phyloP scores from a whole-genome alignment of 2,888 invertebrate genomes.

The Tipula helvola region DNA sequence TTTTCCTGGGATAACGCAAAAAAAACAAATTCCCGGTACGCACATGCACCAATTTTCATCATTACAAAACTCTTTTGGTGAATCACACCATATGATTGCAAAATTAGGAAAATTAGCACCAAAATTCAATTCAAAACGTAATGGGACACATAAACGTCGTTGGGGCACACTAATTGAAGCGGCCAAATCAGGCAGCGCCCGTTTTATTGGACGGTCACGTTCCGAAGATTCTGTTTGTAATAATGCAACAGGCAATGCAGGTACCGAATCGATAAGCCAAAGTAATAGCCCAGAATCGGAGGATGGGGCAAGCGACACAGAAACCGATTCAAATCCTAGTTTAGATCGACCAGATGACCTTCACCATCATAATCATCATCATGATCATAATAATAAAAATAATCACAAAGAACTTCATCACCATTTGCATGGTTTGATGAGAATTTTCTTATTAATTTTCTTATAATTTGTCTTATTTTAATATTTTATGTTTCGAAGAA shows the following conservation, averaged over 20 bases:
- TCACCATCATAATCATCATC: neutral
- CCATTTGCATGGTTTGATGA: conserved; percentile 4
- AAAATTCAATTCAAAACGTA: conserved; percentile 37
- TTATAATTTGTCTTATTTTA: neutral
- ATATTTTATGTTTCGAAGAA: neutral
- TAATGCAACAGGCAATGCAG: conserved; percentile 37
- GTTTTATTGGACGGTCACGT: conserved; percentile 64
- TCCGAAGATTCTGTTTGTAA: conserved; percentile 75
- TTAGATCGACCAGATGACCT: conserved; percentile 28
- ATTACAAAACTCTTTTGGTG: conserved; percentile 30
- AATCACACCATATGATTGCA: conserved; percentile 19
- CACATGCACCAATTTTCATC: conserved; percentile 24
- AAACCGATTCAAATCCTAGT: conserved; percentile 53
- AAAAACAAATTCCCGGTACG: conserved; percentile 35
- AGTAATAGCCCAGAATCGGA: conserved; percentile 47
- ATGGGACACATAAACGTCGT: conserved; percentile 55
- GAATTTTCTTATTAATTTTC: neutral
- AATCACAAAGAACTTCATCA: conserved; percentile 24
- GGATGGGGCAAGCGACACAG: conserved; percentile 59
- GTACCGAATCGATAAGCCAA: conserved; percentile 38
- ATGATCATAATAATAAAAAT: conserved; percentile 17
- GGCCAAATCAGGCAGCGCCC: conserved; percentile 65
- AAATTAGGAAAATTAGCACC: conserved; percentile 20
- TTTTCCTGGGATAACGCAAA: conserved; percentile 39
- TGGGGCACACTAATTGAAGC: conserved; percentile 82